phyloP scores from a whole-genome alignment of 2,113 vertebrate genomes.

The Anguilla rostrata region DNA sequence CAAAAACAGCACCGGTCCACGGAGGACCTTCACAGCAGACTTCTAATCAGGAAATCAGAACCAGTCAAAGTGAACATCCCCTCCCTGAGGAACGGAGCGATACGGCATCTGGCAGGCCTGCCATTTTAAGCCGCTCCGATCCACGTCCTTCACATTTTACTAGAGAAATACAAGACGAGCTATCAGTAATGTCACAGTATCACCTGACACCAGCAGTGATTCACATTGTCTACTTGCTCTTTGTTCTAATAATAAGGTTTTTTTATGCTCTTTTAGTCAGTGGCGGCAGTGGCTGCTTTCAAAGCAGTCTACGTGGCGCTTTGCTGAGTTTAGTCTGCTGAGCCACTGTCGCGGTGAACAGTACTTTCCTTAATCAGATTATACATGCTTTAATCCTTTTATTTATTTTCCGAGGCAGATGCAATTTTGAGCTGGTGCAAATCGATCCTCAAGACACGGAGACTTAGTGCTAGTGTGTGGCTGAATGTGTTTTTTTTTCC shows the following conservation, averaged over 20 bases:
- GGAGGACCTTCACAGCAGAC: neutral
- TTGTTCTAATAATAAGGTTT: constrained; percentile 6
- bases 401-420: constrained; percentile 55
- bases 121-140: neutral
- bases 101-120: neutral
- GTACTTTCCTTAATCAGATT: constrained; percentile 52
- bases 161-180: neutral
- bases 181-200: neutral
- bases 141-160: neutral
- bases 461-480: constrained; percentile 40
- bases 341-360: constrained; percentile 45
- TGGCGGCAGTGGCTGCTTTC: neutral
- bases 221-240: neutral
- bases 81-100: neutral
- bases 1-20: neutral
- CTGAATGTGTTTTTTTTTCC: constrained; percentile 37
- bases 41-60: neutral
- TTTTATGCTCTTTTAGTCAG: constrained; percentile 14
- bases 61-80: neutral
- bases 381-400: constrained; percentile 50
- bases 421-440: constrained; percentile 50
- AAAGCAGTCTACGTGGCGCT: constrained; percentile 6
- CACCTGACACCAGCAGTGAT: neutral
- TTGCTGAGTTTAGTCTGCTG: constrained; percentile 36
- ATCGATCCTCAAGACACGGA: constrained; percentile 47